Conservation (phyloP, 2,797 vertebrate species). For the Hyperoplus immaculatus region DNA sequence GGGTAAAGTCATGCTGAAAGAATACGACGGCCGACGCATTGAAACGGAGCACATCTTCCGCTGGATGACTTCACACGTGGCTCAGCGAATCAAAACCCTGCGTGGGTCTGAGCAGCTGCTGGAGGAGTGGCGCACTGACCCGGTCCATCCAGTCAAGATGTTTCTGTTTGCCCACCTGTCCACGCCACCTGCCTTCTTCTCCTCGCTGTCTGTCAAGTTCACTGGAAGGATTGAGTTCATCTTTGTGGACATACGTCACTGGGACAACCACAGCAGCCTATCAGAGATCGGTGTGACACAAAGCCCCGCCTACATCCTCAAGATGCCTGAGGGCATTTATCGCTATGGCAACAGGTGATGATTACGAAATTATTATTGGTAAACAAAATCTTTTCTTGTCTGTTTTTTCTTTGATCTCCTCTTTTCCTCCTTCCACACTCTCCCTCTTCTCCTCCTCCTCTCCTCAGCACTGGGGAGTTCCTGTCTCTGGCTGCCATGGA, state of each 20-base stretch:
- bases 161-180: slow-evolving; percentile 94
- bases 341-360: slow-evolving; percentile 91
- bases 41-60: slow-evolving; percentile 96
- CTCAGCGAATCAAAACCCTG: slow-evolving; percentile 96
- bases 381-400: neutral
- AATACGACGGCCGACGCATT: slow-evolving; percentile 89
- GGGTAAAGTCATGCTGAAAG: slow-evolving; percentile 97
- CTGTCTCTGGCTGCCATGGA: slow-evolving; percentile 96
- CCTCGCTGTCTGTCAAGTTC: slow-evolving; percentile 96
- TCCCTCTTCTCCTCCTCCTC: neutral
- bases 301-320: slow-evolving; percentile 94
- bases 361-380: neutral
- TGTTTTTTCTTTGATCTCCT: neutral
- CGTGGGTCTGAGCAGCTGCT: slow-evolving; percentile 87
- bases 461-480: slow-evolving; percentile 90
- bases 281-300: slow-evolving; percentile 91
- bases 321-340: slow-evolving; percentile 97
- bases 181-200: slow-evolving; percentile 96
- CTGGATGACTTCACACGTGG: slow-evolving; percentile 96
- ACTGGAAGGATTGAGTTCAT: slow-evolving; percentile 99
- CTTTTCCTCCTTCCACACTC: no score
- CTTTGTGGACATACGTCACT: slow-evolving; percentile 94
- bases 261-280: slow-evolving; percentile 91
- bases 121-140: slow-evolving; percentile 92
- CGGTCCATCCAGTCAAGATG: slow-evolving; percentile 92